Base-by-base conservation (phyloP, 2,797 vertebrate species). In the Apogon talboti region DNA sequence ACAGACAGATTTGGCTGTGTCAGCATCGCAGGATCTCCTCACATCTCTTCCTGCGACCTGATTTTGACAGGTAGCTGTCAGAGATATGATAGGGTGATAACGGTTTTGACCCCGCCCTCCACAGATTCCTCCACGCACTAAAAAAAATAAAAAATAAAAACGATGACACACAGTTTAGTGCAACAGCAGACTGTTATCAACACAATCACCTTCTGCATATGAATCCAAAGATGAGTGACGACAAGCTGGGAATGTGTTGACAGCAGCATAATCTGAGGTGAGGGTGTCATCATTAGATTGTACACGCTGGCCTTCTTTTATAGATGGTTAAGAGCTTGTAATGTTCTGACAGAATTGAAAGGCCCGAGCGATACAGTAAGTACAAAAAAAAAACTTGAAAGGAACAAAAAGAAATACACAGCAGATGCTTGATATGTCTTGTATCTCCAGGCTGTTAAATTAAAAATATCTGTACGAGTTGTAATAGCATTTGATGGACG, bases 11-110 rank as follows among this genome's bases (percentile, higher is more conserved):
- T 85, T 52, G 91, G 90, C 94, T 91, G 87, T 92, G 91, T 92
- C 90, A 92, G 90, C 91, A 87, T 74, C 30, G 61, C 78, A 59
- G 77, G 76, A 86, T 84, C 84, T 88, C 74, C 73, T 73, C 76
- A 35, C 86, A 81, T 88, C 87, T 87, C 80, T 77, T 57, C 62
- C 74, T 44, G 80, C 74, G 81, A 91, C 90, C 93, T 85, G 91
- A 91, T 94, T 96, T 94, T 94, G 93, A 94, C 95, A 96, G 94
- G 95, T 95, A 95, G 95, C 85, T 89, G 92, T 92, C 91, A 89
- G 87, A 90, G 92, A 93, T 90, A 90, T 91, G 87, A 92, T 89
- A 91, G 83, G 91, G 92, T 90, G 93, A 93, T 93, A 94, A 93
- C 91, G 67, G 89, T 68, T 90, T 77, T 92, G 92, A 90, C 92